Conservation (phyloP, 2,113 vertebrate genomes). For the Phyllostomus hastatus region DNA sequence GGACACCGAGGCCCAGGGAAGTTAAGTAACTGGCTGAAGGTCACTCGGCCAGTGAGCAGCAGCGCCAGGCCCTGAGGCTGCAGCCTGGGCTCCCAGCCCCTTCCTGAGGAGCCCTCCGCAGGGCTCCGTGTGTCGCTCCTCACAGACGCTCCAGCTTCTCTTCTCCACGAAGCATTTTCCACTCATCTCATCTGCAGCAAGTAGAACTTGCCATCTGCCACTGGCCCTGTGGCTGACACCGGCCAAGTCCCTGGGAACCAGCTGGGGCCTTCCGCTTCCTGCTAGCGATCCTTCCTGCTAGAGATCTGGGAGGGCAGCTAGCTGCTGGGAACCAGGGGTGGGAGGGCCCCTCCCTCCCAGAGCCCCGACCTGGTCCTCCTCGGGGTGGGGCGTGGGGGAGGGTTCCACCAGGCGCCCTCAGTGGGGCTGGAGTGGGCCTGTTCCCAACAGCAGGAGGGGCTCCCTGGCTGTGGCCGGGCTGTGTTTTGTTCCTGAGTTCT, state of each 20-base stretch:
- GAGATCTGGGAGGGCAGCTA: background rate
- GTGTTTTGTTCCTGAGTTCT: background rate
- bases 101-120: background rate
- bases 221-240: background rate
- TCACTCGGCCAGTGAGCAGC: fast-evolving
- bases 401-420: background rate
- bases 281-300: background rate
- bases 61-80: background rate
- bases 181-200: background rate
- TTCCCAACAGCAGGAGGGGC: background rate
- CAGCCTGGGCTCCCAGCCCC: background rate
- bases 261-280: background rate
- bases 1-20: background rate
- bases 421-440: background rate
- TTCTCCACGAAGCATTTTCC: slow-evolving; percentile 57
- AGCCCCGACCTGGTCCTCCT: background rate
- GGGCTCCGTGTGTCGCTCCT: background rate
- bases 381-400: background rate
- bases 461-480: background rate
- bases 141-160: background rate
- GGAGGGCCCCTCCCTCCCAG: background rate
- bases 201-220: slow-evolving; percentile 49
- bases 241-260: slow-evolving; percentile 23
- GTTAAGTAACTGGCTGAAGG: background rate
- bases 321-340: background rate